These are phyloP conservation scores for Columba janthina DNA, from an alignment of 2,113 vertebrate genomes.

Conservation along the genomic window DNA sequence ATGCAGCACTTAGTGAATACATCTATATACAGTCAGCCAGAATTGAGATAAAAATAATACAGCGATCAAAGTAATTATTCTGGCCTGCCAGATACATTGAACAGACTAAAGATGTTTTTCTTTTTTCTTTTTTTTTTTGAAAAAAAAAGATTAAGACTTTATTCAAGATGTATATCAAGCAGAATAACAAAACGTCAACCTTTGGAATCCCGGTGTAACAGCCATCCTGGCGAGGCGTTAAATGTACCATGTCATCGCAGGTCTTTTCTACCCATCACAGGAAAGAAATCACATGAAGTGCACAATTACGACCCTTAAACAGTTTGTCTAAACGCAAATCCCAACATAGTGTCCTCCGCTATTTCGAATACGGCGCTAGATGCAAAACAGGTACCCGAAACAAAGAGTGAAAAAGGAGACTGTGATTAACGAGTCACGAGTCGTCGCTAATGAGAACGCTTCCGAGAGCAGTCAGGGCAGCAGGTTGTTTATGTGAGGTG, in stretches of 20 bases:
- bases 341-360: not conserved
- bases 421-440: slow-evolving; percentile 15
- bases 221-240: slow-evolving; percentile 6
- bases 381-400: not conserved
- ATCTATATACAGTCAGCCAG: slow-evolving; percentile 66
- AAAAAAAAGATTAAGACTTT: slow-evolving; percentile 81
- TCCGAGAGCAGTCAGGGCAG: slow-evolving; percentile 3
- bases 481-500: slow-evolving; percentile 25
- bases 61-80: slow-evolving; percentile 46
- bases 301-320: slow-evolving; percentile 5
- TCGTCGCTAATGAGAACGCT: not conserved
- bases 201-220: slow-evolving; percentile 67
- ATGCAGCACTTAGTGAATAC: slow-evolving; percentile 69
- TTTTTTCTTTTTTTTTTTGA: not conserved
- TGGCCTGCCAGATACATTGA: slow-evolving; percentile 71
- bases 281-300: slow-evolving; percentile 17
- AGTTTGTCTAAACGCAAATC: not conserved
- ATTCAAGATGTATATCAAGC: slow-evolving; percentile 74
- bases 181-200: slow-evolving; percentile 71
- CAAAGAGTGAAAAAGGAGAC: not conserved
- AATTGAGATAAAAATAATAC: slow-evolving; percentile 61
- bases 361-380: slow-evolving; percentile 4
- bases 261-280: slow-evolving; percentile 8
- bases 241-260: slow-evolving; percentile 17
- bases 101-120: slow-evolving; percentile 29